A percentile compares a stretch with the other conserved stretches of the same genome.
Evolutionary conservation across 2,888 invertebrate species (phyloP).

Genomic region (Galerucella nymphaeae): DNA sequence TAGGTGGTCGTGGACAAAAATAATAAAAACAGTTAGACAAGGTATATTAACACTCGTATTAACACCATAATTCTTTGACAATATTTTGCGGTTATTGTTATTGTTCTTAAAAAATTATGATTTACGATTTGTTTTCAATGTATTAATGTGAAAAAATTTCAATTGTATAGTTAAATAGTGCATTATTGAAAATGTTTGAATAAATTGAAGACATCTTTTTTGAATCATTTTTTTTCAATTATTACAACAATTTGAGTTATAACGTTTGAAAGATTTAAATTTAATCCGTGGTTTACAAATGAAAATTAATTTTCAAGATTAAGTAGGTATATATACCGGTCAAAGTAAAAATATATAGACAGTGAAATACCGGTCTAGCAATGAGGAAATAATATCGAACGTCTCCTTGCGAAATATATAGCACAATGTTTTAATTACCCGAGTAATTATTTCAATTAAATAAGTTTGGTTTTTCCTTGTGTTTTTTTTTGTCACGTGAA

Average conservation of each 20-base stretch:
- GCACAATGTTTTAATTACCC: not conserved
- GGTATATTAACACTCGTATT: not conserved
- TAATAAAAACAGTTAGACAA: not conserved
- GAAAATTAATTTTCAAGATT: no score
- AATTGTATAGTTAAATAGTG: not conserved
- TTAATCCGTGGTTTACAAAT: no score
- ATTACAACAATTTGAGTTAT: no score
- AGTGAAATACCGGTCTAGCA: not conserved
- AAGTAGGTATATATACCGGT: no score
- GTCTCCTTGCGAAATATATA: not conserved
- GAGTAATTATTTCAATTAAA: not conserved
- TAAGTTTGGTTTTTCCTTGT: slow-evolving; percentile 6
- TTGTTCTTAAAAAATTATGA: not conserved
- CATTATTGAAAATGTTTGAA: not conserved
- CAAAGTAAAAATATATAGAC: not conserved
- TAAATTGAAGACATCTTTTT: no score
- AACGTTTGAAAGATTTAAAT: no score
- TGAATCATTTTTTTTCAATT: no score
- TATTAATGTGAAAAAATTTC: not conserved
- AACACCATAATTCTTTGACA: not conserved
- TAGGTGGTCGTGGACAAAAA: no score
- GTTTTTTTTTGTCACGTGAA: not conserved
- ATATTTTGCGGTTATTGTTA: not conserved
- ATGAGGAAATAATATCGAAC: not conserved
- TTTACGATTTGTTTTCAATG: slow-evolving; percentile 1